Conservation (phyloP, 2,888 invertebrate species). For the Cheilosia urbana region DNA sequence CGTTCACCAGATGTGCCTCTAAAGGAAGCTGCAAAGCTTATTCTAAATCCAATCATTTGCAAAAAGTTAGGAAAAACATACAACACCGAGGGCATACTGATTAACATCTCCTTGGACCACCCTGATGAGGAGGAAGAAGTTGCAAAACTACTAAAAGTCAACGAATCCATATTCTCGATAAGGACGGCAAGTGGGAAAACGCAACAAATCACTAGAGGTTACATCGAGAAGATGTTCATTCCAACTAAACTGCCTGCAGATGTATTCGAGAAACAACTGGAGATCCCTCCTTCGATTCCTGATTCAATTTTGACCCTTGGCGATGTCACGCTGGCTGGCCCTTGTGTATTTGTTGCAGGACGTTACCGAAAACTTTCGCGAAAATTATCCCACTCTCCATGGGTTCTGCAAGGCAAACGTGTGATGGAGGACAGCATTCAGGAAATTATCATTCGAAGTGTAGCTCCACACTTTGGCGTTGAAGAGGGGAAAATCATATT, state of each 20-base stretch:
- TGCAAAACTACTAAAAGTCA: conserved; percentile 82
- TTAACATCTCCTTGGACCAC: conserved; percentile 84
- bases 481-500: conserved; percentile 87
- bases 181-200: conserved; percentile 77
- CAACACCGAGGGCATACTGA: conserved; percentile 85
- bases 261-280: conserved; percentile 84
- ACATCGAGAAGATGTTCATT: conserved; percentile 86
- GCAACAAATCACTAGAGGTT: conserved; percentile 87
- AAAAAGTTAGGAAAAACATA: conserved; percentile 85
- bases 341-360: conserved; percentile 82
- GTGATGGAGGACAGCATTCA: conserved; percentile 95
- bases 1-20: conserved; percentile 85
- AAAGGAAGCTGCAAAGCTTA: conserved; percentile 93
- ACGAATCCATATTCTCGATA: conserved; percentile 78
- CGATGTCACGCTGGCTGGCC: conserved; percentile 80
- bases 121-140: conserved; percentile 86
- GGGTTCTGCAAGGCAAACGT: conserved; percentile 92
- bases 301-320: conserved; percentile 77
- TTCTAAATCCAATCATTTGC: conserved; percentile 87
- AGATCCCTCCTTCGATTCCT: conserved; percentile 85
- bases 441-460: conserved; percentile 91
- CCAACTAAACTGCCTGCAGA: conserved; percentile 84
- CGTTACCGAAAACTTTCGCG: conserved; percentile 94
- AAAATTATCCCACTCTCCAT: conserved; percentile 95
- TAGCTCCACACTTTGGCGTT: conserved; percentile 86